Percentiles rank a stretch among this genome's conserved stretches.
phyloP scores from a whole-genome alignment of 1,140 invertebrate species.

The Kradibia gibbosae region DNA sequence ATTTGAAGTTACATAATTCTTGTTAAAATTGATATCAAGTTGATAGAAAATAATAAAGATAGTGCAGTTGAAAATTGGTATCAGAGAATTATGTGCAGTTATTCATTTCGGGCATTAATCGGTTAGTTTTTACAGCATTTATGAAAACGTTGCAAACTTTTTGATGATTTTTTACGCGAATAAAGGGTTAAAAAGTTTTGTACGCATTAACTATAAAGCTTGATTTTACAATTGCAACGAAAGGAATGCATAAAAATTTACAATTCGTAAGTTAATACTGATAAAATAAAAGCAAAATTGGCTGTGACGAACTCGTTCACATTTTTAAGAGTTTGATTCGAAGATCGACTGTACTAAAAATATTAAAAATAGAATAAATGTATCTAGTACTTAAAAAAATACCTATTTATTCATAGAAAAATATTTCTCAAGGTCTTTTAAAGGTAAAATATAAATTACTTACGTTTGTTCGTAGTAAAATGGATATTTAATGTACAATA shows the following conservation, averaged over 20 bases:
- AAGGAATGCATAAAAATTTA: background rate
- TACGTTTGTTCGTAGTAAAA: too few relatives aligned
- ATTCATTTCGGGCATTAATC: conserved; percentile 14
- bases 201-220: background rate
- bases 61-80: background rate
- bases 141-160: background rate
- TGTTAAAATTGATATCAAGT: conserved; percentile 49
- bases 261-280: background rate
- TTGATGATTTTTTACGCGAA: background rate
- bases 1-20: conserved; percentile 45
- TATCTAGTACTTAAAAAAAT: conserved; percentile 40
- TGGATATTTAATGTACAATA: too few relatives aligned
- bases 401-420: conserved; percentile 22
- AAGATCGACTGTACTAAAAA: background rate
- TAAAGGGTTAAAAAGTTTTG: background rate
- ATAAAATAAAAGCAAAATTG: background rate
- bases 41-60: background rate
- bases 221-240: background rate
- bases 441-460: background rate
- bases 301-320: conserved; percentile 9
- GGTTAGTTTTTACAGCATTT: background rate
- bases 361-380: conserved; percentile 11
- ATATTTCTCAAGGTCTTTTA: conserved; percentile 24
- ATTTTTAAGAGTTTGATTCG: conserved; percentile 2
- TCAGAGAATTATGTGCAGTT: background rate